Evolutionary conservation across 2,888 invertebrate genomes (phyloP).

Genomic region (Syrphus vitripennis): DNA sequence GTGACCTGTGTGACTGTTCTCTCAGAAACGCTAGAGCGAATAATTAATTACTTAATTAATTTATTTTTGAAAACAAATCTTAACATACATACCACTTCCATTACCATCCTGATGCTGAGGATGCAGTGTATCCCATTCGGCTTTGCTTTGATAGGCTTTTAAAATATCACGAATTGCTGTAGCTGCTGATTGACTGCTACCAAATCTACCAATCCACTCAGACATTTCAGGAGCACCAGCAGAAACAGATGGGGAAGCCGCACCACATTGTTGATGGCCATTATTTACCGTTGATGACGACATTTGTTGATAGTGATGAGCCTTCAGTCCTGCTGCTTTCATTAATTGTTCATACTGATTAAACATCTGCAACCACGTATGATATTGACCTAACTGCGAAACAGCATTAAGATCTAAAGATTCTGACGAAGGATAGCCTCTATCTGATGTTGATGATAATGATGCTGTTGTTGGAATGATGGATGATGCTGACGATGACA

Average conservation of each 20-base stretch:
- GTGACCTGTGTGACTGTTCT: no score
- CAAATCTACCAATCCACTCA: constrained; percentile 39
- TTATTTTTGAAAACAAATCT: not conserved
- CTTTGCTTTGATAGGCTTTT: constrained; percentile 2
- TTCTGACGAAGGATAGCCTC: not conserved
- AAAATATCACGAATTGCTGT: constrained; percentile 43
- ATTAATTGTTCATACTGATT: constrained; percentile 35
- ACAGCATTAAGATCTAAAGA: not conserved
- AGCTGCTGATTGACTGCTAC: not conserved
- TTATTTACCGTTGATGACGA: not conserved
- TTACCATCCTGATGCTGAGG: not conserved
- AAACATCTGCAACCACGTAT: constrained; percentile 42
- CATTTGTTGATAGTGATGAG: not conserved
- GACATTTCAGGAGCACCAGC: not conserved
- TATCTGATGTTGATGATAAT: not conserved
- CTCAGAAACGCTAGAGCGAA: no score
- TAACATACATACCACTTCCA: constrained; percentile 10
- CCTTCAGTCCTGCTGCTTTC: constrained; percentile 3
- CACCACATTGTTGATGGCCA: not conserved
- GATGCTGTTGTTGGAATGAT: not conserved
- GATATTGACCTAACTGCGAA: not conserved
- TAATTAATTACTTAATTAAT: no score
- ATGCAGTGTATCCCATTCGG: not conserved
- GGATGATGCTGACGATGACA: not conserved
- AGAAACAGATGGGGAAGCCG: not conserved